A percentile compares a stretch with the other conserved stretches of the same genome.
Evolutionary conservation across 2,888 invertebrate species (phyloP).

Genomic region (Cryptus viduatorius): DNA sequence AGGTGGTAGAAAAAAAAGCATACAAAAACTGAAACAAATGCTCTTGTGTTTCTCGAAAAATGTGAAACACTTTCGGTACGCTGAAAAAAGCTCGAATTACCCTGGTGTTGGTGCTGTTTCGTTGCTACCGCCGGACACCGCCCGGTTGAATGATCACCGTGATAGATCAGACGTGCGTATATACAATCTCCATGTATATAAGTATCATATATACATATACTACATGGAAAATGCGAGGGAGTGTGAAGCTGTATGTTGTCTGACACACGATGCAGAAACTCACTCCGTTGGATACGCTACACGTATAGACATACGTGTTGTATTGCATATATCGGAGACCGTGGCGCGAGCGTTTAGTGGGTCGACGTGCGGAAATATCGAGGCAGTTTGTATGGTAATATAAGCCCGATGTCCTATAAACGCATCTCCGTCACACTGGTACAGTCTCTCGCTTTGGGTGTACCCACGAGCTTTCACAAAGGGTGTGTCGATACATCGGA

Average conservation of each 20-base stretch:
- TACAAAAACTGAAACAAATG: conserved; percentile 48
- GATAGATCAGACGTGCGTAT: conserved; percentile 53
- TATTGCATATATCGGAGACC: conserved; percentile 19
- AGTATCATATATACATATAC: not conserved
- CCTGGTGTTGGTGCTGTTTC: not conserved
- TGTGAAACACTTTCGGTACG: conserved; percentile 49
- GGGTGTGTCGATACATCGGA: conserved; percentile 47
- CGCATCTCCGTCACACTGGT: conserved; percentile 56
- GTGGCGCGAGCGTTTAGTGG: conserved; percentile 56
- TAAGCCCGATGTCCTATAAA: conserved; percentile 59
- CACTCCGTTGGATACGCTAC: not conserved
- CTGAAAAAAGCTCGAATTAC: conserved; percentile 55
- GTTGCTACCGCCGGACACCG: conserved; percentile 17
- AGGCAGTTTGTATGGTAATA: conserved; percentile 61
- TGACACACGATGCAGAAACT: conserved; percentile 20
- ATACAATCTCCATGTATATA: conserved; percentile 30
- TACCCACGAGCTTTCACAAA: conserved; percentile 25
- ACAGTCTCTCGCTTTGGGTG: conserved; percentile 26
- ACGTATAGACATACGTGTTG: not conserved
- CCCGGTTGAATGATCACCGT: conserved; percentile 62
- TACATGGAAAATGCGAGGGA: conserved; percentile 24
- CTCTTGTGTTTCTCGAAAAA: conserved; percentile 45
- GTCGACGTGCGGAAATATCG: conserved; percentile 62
- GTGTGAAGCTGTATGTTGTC: conserved; percentile 35
- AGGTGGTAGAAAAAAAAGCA: not conserved